Evolutionary conservation across 1,140 invertebrate species (phyloP).

Genomic region (Holcopasites calliopsidis): DNA sequence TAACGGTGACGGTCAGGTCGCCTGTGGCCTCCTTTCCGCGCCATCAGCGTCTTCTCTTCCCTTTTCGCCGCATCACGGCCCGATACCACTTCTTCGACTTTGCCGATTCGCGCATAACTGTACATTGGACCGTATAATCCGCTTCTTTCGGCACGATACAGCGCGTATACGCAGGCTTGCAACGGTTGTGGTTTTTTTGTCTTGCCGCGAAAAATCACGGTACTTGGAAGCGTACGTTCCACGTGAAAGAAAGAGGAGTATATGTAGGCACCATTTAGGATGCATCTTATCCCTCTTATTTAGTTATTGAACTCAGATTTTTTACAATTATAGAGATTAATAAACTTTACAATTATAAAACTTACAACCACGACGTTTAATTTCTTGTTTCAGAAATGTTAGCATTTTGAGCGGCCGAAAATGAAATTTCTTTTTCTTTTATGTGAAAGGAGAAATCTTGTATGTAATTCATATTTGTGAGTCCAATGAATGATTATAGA

Average conservation of each 20-base stretch:
- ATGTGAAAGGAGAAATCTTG: too few species aligned
- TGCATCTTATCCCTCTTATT: too few species aligned
- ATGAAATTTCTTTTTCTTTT: too few species aligned
- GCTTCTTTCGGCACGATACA: slow-evolving; percentile 14
- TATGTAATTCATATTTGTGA: too few species aligned
- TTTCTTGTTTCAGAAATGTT: too few species aligned
- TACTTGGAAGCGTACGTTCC: neutral
- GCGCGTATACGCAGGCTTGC: neutral
- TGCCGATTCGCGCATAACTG: slow-evolving; percentile 73
- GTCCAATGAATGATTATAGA: too few species aligned
- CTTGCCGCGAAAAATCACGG: slow-evolving; percentile 7
- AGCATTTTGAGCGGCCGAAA: too few species aligned
- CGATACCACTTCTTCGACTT: slow-evolving; percentile 43
- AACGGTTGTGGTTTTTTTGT: neutral
- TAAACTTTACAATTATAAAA: too few species aligned
- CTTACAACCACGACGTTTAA: too few species aligned
- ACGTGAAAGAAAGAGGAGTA: neutral
- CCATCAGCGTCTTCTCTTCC: slow-evolving; percentile 38
- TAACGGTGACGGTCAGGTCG: slow-evolving; percentile 75
- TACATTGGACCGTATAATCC: slow-evolving; percentile 59
- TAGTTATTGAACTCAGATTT: too few species aligned
- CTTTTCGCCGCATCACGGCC: slow-evolving; percentile 19
- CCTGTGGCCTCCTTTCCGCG: slow-evolving; percentile 73
- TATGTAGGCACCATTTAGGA: too few species aligned
- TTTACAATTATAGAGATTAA: too few species aligned